These are phyloP conservation scores for Heliconius sara DNA, from an alignment of 2,888 invertebrate genomes.

Conservation along the genomic window DNA sequence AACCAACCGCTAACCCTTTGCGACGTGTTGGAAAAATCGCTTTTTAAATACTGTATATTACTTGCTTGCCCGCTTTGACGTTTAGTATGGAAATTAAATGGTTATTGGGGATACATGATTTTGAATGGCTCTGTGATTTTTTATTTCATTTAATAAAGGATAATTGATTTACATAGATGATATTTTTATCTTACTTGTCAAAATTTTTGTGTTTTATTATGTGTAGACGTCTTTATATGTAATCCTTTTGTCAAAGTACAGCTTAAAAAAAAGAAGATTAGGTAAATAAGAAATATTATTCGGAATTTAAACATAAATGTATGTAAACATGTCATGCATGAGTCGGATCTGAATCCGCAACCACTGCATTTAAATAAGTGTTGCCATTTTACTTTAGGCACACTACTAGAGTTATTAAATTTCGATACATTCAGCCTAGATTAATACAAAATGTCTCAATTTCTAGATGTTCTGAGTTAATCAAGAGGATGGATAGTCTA, in stretches of 20 bases:
- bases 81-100: conserved; percentile 22
- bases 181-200: no score
- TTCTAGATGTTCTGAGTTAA: conserved; percentile 33
- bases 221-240: no score
- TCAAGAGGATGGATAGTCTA: conserved; percentile 39
- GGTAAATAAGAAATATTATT: background rate
- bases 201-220: no score
- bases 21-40: conserved; percentile 49
- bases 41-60: conserved; percentile 31
- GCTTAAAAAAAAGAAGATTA: no score
- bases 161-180: background rate
- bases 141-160: background rate
- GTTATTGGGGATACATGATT: conserved; percentile 10
- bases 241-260: no score
- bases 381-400: background rate
- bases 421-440: background rate
- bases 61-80: conserved; percentile 9
- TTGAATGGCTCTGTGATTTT: background rate
- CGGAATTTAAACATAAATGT: background rate
- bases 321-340: background rate
- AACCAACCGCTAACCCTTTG: conserved; percentile 59
- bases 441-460: conserved; percentile 15
- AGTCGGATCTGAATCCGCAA: background rate
- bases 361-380: background rate
- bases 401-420: background rate